Evolutionary conservation across 1,140 invertebrate genomes (phyloP).

Genomic region (Drosophila pandora): DNA sequence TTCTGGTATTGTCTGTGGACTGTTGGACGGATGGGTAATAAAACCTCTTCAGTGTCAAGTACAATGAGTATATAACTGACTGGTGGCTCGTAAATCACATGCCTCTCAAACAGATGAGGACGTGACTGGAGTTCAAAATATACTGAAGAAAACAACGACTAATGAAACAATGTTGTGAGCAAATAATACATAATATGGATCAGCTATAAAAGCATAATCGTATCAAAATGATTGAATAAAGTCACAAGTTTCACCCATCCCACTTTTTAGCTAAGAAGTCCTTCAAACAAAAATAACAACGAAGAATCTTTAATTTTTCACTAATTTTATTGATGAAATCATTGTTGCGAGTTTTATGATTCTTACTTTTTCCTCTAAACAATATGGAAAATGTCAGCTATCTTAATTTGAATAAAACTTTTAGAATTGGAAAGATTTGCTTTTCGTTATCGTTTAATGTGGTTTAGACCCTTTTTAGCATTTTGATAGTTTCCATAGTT

Average conservation of each 20-base stretch:
- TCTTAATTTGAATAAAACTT: slow-evolving; percentile 21
- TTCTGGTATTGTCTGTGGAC: slow-evolving; percentile 25
- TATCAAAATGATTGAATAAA: too few relatives aligned
- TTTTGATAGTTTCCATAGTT: slow-evolving; percentile 17
- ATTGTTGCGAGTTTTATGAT: slow-evolving; percentile 29
- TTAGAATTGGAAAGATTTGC: slow-evolving; percentile 41
- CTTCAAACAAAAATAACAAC: slow-evolving; percentile 7
- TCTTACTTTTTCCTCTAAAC: slow-evolving; percentile 30
- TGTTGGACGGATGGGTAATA: slow-evolving; percentile 30
- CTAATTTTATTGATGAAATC: slow-evolving; percentile 44
- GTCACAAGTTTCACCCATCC: neutral
- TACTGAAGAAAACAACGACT: slow-evolving; percentile 51
- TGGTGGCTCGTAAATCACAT: slow-evolving; percentile 67
- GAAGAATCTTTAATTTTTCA: slow-evolving; percentile 19
- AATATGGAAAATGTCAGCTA: slow-evolving; percentile 50
- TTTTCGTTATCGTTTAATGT: slow-evolving; percentile 28
- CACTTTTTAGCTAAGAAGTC: neutral
- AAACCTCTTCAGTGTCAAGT: slow-evolving; percentile 63
- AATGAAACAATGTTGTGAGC: slow-evolving; percentile 5
- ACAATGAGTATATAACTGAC: slow-evolving; percentile 17
- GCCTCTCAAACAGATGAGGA: slow-evolving; percentile 52
- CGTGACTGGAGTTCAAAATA: slow-evolving; percentile 53
- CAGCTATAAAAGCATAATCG: neutral
- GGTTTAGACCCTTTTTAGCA: slow-evolving; percentile 34
- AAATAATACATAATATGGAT: neutral